A percentile compares a stretch with the other conserved stretches of the same genome.
phyloP scores from a whole-genome alignment of 2,797 vertebrate genomes.

The Enteromius fasciolatus region DNA sequence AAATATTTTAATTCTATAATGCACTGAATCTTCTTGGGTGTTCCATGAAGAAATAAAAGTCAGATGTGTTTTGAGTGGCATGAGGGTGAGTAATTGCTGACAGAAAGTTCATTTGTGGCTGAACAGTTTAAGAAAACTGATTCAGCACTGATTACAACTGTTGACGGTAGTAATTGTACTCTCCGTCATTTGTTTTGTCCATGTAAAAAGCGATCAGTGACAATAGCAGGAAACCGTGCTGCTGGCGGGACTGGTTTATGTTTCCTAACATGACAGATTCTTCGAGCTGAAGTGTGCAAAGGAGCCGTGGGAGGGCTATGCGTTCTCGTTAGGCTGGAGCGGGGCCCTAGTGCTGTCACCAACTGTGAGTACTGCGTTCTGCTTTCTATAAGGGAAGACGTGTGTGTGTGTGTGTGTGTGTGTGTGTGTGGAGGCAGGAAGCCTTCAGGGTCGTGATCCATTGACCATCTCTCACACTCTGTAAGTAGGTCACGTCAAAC shows the following conservation, averaged over 20 bases:
- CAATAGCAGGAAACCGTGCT: conserved; percentile 25
- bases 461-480: conserved; percentile 73
- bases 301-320: conserved; percentile 10
- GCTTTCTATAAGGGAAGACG: conserved; percentile 69
- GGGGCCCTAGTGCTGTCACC: conserved; percentile 47
- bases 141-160: conserved; percentile 13
- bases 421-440: conserved; percentile 65
- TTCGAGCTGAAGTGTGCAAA: conserved; percentile 27
- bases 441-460: conserved; percentile 69
- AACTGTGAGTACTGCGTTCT: conserved; percentile 47
- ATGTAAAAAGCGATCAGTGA: conserved; percentile 47
- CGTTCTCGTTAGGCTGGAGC: conserved; percentile 41
- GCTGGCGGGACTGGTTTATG: conserved; percentile 36
- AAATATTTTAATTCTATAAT: neutral
- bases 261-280: conserved; percentile 36
- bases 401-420: conserved; percentile 42
- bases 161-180: conserved; percentile 14
- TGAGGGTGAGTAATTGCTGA: neutral
- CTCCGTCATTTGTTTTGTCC: conserved; percentile 12
- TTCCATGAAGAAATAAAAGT: neutral
- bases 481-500: conserved; percentile 69
- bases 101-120: neutral
- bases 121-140: neutral
- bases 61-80: neutral
- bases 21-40: neutral